Percentiles rank a stretch among this genome's conserved stretches.
Conservation (phyloP, 2,113 vertebrate genomes). For the Leucopternis melanops region DNA sequence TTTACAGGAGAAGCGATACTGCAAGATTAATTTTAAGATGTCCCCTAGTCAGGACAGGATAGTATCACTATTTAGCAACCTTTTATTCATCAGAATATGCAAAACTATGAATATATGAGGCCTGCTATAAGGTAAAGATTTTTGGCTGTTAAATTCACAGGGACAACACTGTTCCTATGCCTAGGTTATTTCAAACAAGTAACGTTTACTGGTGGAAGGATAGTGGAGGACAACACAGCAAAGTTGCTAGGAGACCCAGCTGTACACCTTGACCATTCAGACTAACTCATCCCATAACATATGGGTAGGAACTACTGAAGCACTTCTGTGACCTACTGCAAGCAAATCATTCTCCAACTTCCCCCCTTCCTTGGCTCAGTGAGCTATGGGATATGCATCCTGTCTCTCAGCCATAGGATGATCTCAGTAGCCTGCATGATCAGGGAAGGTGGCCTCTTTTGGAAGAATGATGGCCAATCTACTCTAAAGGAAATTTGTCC, state of each 20-base stretch:
- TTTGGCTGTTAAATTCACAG: neutral
- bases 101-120: neutral
- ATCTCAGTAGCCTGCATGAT: neutral
- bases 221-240: neutral
- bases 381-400: rapidly evolving
- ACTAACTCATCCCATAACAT: neutral
- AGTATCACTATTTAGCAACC: neutral
- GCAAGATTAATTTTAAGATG: neutral
- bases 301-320: neutral
- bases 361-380: neutral
- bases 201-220: neutral
- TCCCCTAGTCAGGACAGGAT: neutral
- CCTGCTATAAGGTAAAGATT: neutral
- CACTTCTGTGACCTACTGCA: neutral
- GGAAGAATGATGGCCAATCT: neutral
- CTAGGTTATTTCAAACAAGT: neutral
- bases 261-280: neutral
- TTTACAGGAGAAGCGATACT: neutral
- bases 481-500: neutral
- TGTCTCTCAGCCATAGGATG: neutral
- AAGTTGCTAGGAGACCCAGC: rapidly evolving
- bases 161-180: neutral
- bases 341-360: neutral
- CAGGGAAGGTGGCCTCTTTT: neutral
- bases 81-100: neutral